phyloP scores from a whole-genome alignment of 1,140 invertebrate genomes.

The Rhagoletis zephyria region DNA sequence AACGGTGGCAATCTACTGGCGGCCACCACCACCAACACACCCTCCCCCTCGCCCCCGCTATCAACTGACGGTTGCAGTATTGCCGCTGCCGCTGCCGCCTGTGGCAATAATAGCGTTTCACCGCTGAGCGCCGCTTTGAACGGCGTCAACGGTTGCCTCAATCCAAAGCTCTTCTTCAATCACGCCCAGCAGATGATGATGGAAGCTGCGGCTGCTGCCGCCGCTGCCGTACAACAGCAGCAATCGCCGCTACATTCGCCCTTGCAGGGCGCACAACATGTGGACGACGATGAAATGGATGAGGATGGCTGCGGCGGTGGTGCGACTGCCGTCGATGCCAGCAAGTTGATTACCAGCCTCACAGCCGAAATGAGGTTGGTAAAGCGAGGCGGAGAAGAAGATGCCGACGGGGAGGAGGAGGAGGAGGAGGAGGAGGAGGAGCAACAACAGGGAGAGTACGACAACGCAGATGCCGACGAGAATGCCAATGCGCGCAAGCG shows the following conservation, averaged over 20 bases:
- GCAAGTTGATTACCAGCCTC: conserved; percentile 54
- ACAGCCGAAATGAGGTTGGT: conserved; percentile 53
- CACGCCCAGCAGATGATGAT: conserved; percentile 73
- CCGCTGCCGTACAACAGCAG: conserved; percentile 65
- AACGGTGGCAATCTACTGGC: conserved; percentile 72
- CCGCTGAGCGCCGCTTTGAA: conserved; percentile 59
- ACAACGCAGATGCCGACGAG: conserved; percentile 43
- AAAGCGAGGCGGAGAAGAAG: conserved; percentile 32
- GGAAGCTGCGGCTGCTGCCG: conserved; percentile 69
- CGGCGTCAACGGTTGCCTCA: conserved; percentile 68
- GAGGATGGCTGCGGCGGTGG: conserved; percentile 52
- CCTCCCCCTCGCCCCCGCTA: conserved; percentile 68
- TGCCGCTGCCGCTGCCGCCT: conserved; percentile 64
- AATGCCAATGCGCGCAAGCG: conserved; percentile 51
- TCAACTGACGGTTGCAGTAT: conserved; percentile 66
- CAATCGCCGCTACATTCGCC: conserved; percentile 66
- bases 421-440: conserved; percentile 41
- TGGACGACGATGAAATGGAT: conserved; percentile 22
- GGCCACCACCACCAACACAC: conserved; percentile 70
- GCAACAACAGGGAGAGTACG: neutral
- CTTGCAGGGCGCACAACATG: conserved; percentile 54
- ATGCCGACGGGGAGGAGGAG: neutral
- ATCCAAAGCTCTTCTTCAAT: conserved; percentile 71
- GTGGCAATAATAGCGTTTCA: conserved; percentile 59
- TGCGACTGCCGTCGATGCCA: conserved; percentile 51